A percentile compares a stretch with the other conserved stretches of the same genome.
Conservation (phyloP, 2,888 invertebrate genomes). For the Tipula confusa region DNA sequence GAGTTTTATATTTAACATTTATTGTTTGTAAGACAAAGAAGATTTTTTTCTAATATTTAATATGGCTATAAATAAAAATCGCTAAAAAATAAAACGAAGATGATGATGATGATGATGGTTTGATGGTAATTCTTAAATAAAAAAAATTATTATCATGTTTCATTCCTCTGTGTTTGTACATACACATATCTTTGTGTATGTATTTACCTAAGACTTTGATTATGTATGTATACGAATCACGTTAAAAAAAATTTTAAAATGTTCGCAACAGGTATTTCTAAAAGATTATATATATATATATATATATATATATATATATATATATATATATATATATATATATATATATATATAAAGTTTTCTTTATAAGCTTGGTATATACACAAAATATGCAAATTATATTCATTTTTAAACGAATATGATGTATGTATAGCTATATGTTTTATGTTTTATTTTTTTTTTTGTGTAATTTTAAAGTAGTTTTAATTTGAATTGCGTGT, state of each 20-base stretch:
- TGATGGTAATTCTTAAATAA: neutral
- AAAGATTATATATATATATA: neutral
- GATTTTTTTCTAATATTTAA: conserved; percentile 3
- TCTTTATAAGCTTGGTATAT: neutral
- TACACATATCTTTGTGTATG: neutral
- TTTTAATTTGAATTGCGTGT: conserved; percentile 25
- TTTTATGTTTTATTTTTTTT: neutral
- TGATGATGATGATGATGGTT: neutral
- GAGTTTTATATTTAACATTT: neutral
- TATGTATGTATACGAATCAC: conserved; percentile 4
- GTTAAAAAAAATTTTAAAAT: neutral
- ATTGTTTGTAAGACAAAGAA: neutral
- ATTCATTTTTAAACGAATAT: conserved; percentile 3
- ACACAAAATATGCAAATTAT: conserved; percentile 9
- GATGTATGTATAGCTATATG: neutral
- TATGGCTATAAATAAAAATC: neutral
- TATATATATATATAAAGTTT: too few relatives aligned
- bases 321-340: too few relatives aligned
- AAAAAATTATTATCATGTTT: conserved; percentile 13
- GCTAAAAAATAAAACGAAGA: neutral
- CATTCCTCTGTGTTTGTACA: neutral
- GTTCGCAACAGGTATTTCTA: conserved; percentile 12
- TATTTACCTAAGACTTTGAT: neutral
- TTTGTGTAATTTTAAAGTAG: conserved; percentile 25
- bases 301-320: too few relatives aligned